phyloP scores from a whole-genome alignment of 2,888 invertebrate species.

The Scaptomyza cyrtandrae region DNA sequence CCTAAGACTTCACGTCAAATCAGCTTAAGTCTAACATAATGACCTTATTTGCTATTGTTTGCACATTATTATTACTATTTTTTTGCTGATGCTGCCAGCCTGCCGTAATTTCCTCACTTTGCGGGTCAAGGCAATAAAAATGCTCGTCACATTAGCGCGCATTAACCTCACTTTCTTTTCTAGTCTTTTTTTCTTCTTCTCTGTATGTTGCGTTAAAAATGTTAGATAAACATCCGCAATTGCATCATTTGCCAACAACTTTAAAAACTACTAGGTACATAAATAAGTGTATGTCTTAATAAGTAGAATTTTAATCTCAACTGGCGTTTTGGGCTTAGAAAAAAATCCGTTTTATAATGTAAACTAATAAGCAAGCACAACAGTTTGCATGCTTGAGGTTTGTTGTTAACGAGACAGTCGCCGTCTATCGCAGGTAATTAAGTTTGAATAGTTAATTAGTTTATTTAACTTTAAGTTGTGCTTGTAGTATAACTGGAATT shows the following conservation, averaged over 20 bases:
- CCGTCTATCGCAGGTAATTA: slow-evolving; percentile 65
- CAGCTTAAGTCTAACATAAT: slow-evolving; percentile 76
- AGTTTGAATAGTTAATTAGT: slow-evolving; percentile 77
- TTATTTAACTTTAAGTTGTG: slow-evolving; percentile 67
- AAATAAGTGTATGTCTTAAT: slow-evolving; percentile 36
- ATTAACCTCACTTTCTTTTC: slow-evolving; percentile 51
- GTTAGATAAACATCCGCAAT: slow-evolving; percentile 22
- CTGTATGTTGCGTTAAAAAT: slow-evolving; percentile 14
- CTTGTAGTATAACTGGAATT: slow-evolving; percentile 77
- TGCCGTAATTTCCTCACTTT: slow-evolving; percentile 68
- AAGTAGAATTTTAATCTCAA: slow-evolving; percentile 45
- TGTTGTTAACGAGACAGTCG: slow-evolving; percentile 52
- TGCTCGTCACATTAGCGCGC: slow-evolving; percentile 37
- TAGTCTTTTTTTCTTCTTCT: slow-evolving; percentile 20
- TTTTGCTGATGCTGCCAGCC: slow-evolving; percentile 48
- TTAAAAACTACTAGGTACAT: neutral
- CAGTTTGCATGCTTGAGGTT: slow-evolving; percentile 53
- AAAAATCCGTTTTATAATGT: slow-evolving; percentile 49
- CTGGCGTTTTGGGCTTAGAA: slow-evolving; percentile 26
- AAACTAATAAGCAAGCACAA: slow-evolving; percentile 46
- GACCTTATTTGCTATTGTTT: slow-evolving; percentile 80
- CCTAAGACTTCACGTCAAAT: slow-evolving; percentile 62
- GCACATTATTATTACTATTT: slow-evolving; percentile 69
- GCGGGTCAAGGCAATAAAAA: slow-evolving; percentile 74
- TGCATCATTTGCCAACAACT: slow-evolving; percentile 46